Evolutionary conservation across 2,113 vertebrate genomes (phyloP).

Genomic region (Thymallus thymallus): DNA sequence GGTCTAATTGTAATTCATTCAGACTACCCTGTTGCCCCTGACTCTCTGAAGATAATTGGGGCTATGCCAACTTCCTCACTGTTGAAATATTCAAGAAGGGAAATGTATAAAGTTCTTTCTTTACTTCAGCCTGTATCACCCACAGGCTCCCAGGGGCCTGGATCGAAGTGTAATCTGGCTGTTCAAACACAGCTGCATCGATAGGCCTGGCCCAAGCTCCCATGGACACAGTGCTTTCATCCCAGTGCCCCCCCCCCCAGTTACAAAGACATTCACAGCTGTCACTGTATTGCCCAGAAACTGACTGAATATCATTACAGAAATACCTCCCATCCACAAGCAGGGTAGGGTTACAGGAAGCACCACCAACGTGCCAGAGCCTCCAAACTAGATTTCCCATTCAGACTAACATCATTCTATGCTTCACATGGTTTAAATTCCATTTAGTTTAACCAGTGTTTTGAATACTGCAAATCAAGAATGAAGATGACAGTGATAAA

Average conservation of each 20-base stretch:
- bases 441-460: neutral
- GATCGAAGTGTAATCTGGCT: conserved; percentile 64
- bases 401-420: conserved; percentile 16
- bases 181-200: conserved; percentile 73
- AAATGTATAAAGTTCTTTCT: conserved; percentile 30
- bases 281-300: conserved; percentile 75
- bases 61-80: neutral
- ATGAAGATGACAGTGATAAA: neutral
- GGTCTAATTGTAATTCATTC: conserved; percentile 17
- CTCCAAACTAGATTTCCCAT: conserved; percentile 49
- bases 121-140: conserved; percentile 7
- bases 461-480: neutral
- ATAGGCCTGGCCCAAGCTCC: conserved; percentile 10
- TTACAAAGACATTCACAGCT: conserved; percentile 75
- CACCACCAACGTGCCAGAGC: conserved; percentile 31
- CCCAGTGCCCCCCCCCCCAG: conserved; percentile 33
- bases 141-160: conserved; percentile 37
- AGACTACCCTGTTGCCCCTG: neutral
- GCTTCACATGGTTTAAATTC: conserved; percentile 34
- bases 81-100: conserved; percentile 11
- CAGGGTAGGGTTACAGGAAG: conserved; percentile 65
- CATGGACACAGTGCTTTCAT: conserved; percentile 60
- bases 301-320: conserved; percentile 67
- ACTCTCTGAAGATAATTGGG: conserved; percentile 8
- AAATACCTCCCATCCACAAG: conserved; percentile 49